phyloP scores from a whole-genome alignment of 2,888 invertebrate genomes.

The Bedellia somnulentella region DNA sequence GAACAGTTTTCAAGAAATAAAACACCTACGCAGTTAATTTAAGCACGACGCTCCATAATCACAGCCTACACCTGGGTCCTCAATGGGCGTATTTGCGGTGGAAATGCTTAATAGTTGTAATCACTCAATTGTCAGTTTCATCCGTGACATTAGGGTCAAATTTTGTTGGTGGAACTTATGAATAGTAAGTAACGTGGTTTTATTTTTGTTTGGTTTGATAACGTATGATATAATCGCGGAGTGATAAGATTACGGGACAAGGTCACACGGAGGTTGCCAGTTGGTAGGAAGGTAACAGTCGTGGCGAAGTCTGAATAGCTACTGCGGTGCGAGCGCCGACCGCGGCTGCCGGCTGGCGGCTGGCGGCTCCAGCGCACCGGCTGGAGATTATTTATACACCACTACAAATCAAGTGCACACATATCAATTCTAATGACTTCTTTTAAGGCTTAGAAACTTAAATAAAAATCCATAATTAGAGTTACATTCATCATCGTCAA shows the following conservation, averaged over 20 bases:
- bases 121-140: conserved; percentile 13
- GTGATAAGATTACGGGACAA: too few relatives aligned
- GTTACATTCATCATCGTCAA: too few relatives aligned
- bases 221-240: too few relatives aligned
- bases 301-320: conserved; percentile 49
- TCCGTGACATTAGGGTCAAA: neutral
- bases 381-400: conserved; percentile 43
- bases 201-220: too few relatives aligned
- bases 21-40: conserved; percentile 43
- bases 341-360: conserved; percentile 26
- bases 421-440: too few relatives aligned
- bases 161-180: too few relatives aligned
- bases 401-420: conserved; percentile 28
- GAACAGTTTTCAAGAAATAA: conserved; percentile 37
- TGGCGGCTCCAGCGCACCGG: conserved; percentile 33
- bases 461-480: neutral
- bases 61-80: conserved; percentile 30
- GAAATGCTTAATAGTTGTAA: conserved; percentile 25
- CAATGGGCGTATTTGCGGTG: conserved; percentile 15
- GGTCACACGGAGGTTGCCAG: conserved; percentile 25
- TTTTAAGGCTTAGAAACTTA: conserved; percentile 19
- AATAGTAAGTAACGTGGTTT: too few relatives aligned
- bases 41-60: conserved; percentile 49
- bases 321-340: too few relatives aligned
- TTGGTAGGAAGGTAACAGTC: conserved; percentile 33